These are phyloP conservation scores for Drosophila imparisetae DNA, from an alignment of 2,888 invertebrate genomes.

Conservation along the genomic window DNA sequence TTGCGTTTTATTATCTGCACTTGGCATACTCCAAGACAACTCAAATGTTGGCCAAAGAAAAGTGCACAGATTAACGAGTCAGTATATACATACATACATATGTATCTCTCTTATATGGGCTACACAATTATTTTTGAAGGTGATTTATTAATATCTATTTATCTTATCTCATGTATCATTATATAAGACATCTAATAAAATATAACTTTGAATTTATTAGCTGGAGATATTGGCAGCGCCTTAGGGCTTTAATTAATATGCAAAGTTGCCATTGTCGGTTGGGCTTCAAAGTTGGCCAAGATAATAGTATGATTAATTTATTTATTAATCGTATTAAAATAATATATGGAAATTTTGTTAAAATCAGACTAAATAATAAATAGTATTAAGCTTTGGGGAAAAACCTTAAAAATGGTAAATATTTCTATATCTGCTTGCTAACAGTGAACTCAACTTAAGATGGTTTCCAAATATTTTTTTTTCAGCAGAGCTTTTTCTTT, in stretches of 20 bases:
- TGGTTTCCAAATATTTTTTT: not conserved
- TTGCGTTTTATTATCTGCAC: slow-evolving; percentile 33
- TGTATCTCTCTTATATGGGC: not conserved
- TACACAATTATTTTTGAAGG: not conserved
- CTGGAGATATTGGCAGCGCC: too few relatives aligned
- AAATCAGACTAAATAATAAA: not conserved
- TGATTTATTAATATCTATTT: not conserved
- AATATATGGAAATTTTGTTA: not conserved
- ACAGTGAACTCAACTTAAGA: not conserved
- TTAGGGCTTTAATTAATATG: too few relatives aligned
- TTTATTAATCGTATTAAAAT: not conserved
- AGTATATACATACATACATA: too few relatives aligned
- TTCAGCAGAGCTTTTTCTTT: not conserved
- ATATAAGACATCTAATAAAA: too few relatives aligned
- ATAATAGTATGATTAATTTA: not conserved
- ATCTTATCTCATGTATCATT: too few relatives aligned
- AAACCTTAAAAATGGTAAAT: not conserved
- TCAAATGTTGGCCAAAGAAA: slow-evolving; percentile 7
- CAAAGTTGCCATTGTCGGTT: not conserved
- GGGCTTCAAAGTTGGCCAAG: not conserved
- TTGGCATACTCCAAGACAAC: slow-evolving; percentile 15
- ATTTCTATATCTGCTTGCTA: not conserved
- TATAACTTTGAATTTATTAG: not conserved
- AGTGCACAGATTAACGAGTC: slow-evolving; percentile 1
- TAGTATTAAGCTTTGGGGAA: too few relatives aligned